Conservation (phyloP, 2,113 vertebrate genomes). For the Coptodon rendalli region DNA sequence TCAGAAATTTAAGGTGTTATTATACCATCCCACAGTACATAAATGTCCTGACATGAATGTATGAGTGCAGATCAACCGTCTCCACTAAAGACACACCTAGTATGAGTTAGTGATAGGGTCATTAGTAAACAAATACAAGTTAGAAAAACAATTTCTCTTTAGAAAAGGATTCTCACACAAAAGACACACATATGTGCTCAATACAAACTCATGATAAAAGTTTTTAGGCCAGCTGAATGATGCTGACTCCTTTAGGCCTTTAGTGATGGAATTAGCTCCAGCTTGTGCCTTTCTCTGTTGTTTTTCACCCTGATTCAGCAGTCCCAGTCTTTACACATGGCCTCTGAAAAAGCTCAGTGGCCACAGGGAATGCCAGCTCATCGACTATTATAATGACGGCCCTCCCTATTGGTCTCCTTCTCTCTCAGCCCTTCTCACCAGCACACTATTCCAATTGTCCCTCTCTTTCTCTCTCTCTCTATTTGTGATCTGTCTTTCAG, state of each 20-base stretch:
- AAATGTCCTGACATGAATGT: background rate
- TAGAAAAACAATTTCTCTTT: background rate
- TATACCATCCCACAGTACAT: background rate
- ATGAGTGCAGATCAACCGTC: background rate
- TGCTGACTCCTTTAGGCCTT: conserved; percentile 30
- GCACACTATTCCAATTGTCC: conserved; percentile 16
- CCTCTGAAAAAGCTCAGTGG: conserved; percentile 63
- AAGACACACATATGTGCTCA: background rate
- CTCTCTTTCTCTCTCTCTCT: background rate
- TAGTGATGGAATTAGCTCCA: conserved; percentile 43
- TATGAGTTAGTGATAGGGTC: background rate
- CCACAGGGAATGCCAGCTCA: conserved; percentile 73
- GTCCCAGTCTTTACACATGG: conserved; percentile 52
- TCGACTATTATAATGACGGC: conserved; percentile 69
- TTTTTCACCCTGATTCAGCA: conserved; percentile 74
- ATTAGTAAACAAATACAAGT: background rate
- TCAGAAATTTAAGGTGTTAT: background rate
- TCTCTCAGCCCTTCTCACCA: conserved; percentile 33
- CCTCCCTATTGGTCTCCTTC: conserved; percentile 20
- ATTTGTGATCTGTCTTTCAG: conserved; percentile 28
- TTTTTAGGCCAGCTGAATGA: conserved; percentile 11
- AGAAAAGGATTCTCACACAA: background rate
- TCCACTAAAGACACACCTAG: background rate
- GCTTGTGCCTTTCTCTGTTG: conserved; percentile 53
- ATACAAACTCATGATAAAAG: background rate